These are phyloP conservation scores for Schizotus pectinicornis DNA, from an alignment of 2,888 invertebrate species.

Conservation along the genomic window DNA sequence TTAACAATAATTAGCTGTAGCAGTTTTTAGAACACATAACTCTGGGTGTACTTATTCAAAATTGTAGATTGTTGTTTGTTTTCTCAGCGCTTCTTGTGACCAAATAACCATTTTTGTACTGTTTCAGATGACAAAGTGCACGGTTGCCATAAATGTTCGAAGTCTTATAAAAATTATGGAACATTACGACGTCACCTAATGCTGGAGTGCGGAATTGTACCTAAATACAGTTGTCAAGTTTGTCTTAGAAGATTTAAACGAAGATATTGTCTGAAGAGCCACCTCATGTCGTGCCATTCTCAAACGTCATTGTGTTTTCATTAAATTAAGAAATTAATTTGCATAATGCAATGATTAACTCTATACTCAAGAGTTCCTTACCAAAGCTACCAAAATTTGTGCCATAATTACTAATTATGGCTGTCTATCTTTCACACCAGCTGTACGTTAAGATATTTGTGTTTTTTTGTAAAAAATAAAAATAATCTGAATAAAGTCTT, in stretches of 20 bases:
- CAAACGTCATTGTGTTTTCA: neutral
- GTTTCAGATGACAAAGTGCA: slow-evolving; percentile 44
- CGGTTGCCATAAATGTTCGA: slow-evolving; percentile 53
- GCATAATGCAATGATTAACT: neutral
- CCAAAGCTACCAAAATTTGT: no score
- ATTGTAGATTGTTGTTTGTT: slow-evolving; percentile 13
- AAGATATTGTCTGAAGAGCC: slow-evolving; percentile 63
- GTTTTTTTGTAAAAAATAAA: no score
- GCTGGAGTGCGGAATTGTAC: slow-evolving; percentile 52
- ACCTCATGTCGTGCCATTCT: slow-evolving; percentile 52
- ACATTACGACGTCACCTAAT: slow-evolving; percentile 48
- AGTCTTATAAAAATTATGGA: slow-evolving; percentile 44
- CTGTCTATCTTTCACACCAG: no score
- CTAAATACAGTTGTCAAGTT: slow-evolving; percentile 50
- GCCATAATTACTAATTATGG: no score
- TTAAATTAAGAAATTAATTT: neutral
- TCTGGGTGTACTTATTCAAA: neutral
- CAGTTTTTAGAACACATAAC: neutral
- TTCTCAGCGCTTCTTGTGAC: slow-evolving; percentile 7
- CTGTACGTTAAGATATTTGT: no score
- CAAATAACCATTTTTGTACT: no score
- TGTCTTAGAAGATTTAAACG: slow-evolving; percentile 52
- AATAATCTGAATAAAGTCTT: no score
- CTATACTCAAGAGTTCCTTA: neutral
- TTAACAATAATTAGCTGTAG: no score